Base-by-base conservation (phyloP, 1,140 invertebrate genomes). In the Pseudomyrmex gracilis region DNA sequence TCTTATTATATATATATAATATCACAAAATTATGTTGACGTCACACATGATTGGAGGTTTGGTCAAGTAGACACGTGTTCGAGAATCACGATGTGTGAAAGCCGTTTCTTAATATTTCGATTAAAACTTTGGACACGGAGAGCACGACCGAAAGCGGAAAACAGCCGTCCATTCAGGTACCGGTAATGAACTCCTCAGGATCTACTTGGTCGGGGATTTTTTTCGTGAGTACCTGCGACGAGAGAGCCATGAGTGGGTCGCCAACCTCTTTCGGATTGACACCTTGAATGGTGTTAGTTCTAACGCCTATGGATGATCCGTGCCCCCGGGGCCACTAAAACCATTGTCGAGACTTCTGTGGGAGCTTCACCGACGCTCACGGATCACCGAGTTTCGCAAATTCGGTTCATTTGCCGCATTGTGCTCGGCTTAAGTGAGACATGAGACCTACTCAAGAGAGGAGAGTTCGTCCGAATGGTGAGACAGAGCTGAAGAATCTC, bases 321-420 rank as follows among this genome's bases (percentile, higher is more conserved):
- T 22, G 73, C 76, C 17, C 34, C 87, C 90, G 85, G 88, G 85
- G 86, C 87, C 90, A 91, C 90, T 93, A 91, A 89, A 74, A 85
- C 86, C 13, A 34, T 34, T 34, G 34, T 34, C 0, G 34, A 34
- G 34, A 34, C 34, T 78, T 83, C 89, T 88, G 83, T 86, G 51
- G 53, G 74, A 66, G 53, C 76, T 68, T 63, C 53, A 63, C 55
- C 61, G 73, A 57, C 64, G 73, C 71, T n/a, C 24, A 71, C 61
- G 86, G 88, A 89, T 87, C 90, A 86, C 89, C 73, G 91, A 91
- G 88, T 94, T 93, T 94, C 92, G 93, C 94, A 94, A 94, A 94
- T 94, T 94, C 92, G 93, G 93, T 94, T 94, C 94, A 93, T 94
- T 94, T 94, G 93, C 73, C 85, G 90, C 92, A 94, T 94, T 94